phyloP scores from a whole-genome alignment of 2,797 vertebrate species.

The Lepus townsendii region DNA sequence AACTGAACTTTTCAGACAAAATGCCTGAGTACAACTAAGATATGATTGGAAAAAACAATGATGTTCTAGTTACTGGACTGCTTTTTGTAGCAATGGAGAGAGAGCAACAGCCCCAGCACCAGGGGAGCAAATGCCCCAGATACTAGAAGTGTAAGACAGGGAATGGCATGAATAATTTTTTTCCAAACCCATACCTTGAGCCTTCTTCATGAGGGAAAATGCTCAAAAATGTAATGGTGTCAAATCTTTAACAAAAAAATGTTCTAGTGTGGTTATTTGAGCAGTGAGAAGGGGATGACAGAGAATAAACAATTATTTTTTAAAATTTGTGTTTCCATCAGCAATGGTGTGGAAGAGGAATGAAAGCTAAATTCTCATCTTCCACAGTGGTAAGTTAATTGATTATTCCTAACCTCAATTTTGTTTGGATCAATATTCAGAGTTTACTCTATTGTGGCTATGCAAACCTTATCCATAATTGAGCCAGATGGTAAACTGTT shows the following conservation, averaged over 20 bases:
- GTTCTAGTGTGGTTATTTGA: not conserved
- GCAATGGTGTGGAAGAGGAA: not conserved
- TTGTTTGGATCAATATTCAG: not conserved
- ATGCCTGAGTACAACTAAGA: not conserved
- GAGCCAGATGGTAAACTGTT: not conserved
- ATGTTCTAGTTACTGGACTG: not conserved
- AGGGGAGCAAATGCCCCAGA: not conserved
- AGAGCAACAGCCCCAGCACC: not conserved
- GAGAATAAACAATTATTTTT: not conserved
- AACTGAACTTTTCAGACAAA: not conserved
- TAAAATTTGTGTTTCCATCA: not conserved
- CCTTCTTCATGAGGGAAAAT: not conserved
- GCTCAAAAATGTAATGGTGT: not conserved
- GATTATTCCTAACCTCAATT: not conserved
- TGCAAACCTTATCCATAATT: not conserved
- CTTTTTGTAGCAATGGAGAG: not conserved
- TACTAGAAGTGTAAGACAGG: not conserved
- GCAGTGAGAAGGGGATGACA: not conserved
- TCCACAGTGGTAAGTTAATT: not conserved
- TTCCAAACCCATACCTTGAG: not conserved
- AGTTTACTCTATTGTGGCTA: not conserved
- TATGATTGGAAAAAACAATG: not conserved
- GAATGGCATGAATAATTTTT: not conserved
- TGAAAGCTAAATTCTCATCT: not conserved
- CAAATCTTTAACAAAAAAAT: too few relatives aligned